Conservation (phyloP, 2,113 vertebrate species). For the Tapirus terrestris region DNA sequence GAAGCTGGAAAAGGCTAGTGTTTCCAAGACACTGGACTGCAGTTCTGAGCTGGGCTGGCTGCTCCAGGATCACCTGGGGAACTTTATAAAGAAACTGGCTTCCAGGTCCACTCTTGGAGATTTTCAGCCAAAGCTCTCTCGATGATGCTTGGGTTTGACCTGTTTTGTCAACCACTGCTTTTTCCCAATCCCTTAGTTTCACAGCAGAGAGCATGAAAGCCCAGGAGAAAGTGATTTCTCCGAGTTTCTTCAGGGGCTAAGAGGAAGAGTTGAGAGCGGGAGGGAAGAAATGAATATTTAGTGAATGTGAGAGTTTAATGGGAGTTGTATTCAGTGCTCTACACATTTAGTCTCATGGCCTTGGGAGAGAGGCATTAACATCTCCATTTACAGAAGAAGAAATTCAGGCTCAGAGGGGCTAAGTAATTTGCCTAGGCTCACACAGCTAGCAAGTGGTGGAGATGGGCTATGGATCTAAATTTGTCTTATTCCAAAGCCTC, state of each 20-base stretch:
- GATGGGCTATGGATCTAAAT: not conserved
- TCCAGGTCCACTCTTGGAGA: not conserved
- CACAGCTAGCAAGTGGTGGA: not conserved
- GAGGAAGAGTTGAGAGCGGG: not conserved
- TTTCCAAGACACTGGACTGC: constrained; percentile 15
- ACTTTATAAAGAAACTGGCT: constrained; percentile 37
- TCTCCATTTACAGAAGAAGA: not conserved
- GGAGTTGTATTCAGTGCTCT: not conserved
- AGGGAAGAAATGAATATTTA: not conserved
- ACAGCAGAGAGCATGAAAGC: not conserved
- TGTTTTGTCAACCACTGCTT: not conserved
- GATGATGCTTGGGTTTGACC: constrained; percentile 1
- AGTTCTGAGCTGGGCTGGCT: constrained; percentile 7
- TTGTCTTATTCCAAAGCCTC: not conserved
- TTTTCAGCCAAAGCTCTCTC: not conserved
- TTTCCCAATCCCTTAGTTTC: not conserved
- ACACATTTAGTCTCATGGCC: not conserved
- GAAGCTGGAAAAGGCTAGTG: constrained; percentile 44
- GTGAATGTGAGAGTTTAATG: not conserved
- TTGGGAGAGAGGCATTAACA: not conserved
- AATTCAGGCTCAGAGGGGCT: not conserved
- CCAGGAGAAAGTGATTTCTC: not conserved
- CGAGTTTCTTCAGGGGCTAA: not conserved
- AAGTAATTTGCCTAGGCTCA: not conserved
- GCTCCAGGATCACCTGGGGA: not conserved